A percentile compares a stretch with the other conserved stretches of the same genome.
Conservation (phyloP, 2,113 vertebrate genomes). For the Sterrhoptilus dennistouni region DNA sequence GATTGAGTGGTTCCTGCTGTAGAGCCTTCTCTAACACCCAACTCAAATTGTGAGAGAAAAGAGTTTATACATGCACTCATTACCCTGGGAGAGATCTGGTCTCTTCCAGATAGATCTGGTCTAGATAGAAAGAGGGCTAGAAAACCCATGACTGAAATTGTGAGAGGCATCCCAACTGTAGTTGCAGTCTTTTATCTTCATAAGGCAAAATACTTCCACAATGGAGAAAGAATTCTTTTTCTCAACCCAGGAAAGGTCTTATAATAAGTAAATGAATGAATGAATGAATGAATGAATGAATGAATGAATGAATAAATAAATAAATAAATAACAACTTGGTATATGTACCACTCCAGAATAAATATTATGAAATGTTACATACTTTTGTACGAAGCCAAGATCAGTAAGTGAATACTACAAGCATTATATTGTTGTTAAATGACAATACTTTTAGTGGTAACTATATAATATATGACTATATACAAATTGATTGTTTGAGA, state of each 20-base stretch:
- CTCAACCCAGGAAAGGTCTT: neutral
- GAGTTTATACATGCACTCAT: neutral
- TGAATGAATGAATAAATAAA: rapidly evolving
- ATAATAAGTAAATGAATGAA: neutral
- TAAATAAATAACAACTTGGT: neutral
- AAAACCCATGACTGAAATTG: neutral
- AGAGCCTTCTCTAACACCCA: neutral
- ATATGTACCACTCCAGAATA: neutral
- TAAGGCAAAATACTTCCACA: neutral
- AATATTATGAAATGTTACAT: neutral
- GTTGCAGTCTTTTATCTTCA: neutral
- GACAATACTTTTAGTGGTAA: neutral
- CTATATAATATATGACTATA: neutral
- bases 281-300: no score
- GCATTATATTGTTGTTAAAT: neutral
- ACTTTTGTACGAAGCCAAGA: neutral
- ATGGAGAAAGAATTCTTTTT: neutral
- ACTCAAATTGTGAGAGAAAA: neutral
- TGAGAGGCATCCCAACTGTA: neutral
- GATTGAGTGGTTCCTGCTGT: neutral
- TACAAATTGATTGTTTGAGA: neutral
- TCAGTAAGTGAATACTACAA: neutral
- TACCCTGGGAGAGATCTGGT: neutral
- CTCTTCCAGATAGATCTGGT: neutral
- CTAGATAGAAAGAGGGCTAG: neutral